Conservation (phyloP, 2,113 vertebrate genomes). For the Brevimyrus niger region DNA sequence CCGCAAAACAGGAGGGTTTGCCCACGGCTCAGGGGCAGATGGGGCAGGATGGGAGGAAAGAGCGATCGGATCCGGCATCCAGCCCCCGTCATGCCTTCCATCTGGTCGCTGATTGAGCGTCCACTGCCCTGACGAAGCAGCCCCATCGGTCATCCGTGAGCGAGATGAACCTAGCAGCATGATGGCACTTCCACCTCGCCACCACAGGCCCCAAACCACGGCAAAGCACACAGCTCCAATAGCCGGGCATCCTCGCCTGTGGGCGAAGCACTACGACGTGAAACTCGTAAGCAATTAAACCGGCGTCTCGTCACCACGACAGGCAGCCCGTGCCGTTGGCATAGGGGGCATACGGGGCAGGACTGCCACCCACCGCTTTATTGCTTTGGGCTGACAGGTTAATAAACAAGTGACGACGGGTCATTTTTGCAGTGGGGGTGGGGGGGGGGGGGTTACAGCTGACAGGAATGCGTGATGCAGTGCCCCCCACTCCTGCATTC, state of each 20-base stretch:
- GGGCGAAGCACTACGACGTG: background rate
- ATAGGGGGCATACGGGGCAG: background rate
- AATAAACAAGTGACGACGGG: background rate
- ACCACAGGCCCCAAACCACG: background rate
- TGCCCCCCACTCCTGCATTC: background rate
- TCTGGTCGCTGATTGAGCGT: background rate
- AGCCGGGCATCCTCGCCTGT: background rate
- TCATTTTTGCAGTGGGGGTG: background rate
- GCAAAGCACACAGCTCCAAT: background rate
- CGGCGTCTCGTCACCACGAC: background rate
- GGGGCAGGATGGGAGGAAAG: background rate
- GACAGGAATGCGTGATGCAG: background rate
- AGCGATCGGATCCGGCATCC: background rate
- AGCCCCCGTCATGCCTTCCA: background rate
- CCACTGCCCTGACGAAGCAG: background rate
- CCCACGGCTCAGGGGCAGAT: background rate
- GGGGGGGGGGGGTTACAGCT: background rate
- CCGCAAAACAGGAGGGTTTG: background rate
- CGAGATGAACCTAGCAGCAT: background rate
- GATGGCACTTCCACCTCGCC: background rate
- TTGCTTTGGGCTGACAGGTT: background rate
- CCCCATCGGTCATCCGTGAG: background rate
- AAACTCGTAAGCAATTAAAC: background rate
- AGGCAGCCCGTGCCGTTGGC: background rate
- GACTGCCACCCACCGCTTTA: background rate